Conservation (phyloP, 2,113 vertebrate genomes). For the Ceyx cyanopectus region DNA sequence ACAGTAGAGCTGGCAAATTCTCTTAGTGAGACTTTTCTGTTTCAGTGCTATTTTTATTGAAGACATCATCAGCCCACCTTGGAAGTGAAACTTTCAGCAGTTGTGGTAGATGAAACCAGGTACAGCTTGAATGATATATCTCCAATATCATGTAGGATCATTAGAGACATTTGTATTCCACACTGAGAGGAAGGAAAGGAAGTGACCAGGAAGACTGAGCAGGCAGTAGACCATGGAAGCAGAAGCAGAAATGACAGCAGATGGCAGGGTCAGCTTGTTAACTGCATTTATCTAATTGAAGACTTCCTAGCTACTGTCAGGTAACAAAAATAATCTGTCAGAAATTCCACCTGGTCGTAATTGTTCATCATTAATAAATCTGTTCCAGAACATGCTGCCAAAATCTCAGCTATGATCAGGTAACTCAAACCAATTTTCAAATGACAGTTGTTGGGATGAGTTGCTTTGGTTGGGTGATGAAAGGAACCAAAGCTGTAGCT, state of each 20-base stretch:
- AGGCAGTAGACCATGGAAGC: neutral
- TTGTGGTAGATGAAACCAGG: neutral
- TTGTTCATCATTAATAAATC: constrained; percentile 69
- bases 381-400: constrained; percentile 49
- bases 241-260: constrained; percentile 63
- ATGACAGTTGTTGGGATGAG: neutral
- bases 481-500: neutral
- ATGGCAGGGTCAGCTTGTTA: constrained; percentile 74
- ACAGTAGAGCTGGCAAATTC: neutral
- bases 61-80: neutral
- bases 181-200: neutral
- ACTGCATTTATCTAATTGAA: constrained; percentile 65
- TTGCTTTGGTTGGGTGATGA: neutral
- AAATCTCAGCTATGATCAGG: neutral
- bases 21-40: neutral
- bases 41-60: constrained; percentile 7
- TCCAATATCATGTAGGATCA: neutral
- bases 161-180: constrained; percentile 29
- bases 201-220: neutral
- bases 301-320: constrained; percentile 62
- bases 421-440: constrained; percentile 61
- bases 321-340: constrained; percentile 58
- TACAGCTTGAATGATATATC: constrained; percentile 1
- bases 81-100: neutral
- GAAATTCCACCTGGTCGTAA: constrained; percentile 68